A percentile compares a stretch with the other conserved stretches of the same genome.
phyloP scores from a whole-genome alignment of 2,113 vertebrate species.

The Caranx melampygus region DNA sequence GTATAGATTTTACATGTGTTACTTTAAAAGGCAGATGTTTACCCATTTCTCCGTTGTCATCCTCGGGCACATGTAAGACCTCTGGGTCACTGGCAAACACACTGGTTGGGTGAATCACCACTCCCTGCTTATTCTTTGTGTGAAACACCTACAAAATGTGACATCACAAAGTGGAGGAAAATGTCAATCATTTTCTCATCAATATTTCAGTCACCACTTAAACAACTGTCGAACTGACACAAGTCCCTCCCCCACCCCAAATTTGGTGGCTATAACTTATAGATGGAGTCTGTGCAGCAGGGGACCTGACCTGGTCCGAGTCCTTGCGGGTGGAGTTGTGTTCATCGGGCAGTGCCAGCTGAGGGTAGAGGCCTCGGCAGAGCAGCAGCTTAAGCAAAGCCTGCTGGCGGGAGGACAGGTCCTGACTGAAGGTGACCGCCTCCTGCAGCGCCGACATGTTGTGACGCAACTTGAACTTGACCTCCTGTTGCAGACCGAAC shows the following conservation, averaged over 20 bases:
- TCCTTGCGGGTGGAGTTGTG: constrained; percentile 91
- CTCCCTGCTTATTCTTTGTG: constrained; percentile 89
- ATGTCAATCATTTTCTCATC: fast-evolving
- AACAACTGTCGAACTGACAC: not conserved
- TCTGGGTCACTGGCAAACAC: constrained; percentile 88
- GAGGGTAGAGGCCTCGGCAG: constrained; percentile 91
- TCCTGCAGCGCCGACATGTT: constrained; percentile 88
- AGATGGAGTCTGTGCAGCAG: not conserved
- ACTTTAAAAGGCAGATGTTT: constrained; percentile 7
- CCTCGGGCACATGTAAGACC: constrained; percentile 82
- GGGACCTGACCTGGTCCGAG: constrained; percentile 88
- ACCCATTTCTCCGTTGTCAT: constrained; percentile 74
- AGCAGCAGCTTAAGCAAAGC: constrained; percentile 89
- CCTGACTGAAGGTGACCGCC: constrained; percentile 74
- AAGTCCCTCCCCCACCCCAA: no score
- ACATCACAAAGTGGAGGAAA: not conserved
- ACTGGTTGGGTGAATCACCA: constrained; percentile 91
- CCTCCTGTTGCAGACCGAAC: constrained; percentile 82
- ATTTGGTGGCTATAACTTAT: not conserved
- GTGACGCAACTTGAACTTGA: constrained; percentile 94
- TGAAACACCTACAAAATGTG: constrained; percentile 88
- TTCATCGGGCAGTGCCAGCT: constrained; percentile 89
- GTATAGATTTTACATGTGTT: not conserved
- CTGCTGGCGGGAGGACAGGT: constrained; percentile 82
- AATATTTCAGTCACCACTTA: fast-evolving